Evolutionary conservation across 1,140 invertebrate species (phyloP).

Genomic region (Drosophila ercepeae): DNA sequence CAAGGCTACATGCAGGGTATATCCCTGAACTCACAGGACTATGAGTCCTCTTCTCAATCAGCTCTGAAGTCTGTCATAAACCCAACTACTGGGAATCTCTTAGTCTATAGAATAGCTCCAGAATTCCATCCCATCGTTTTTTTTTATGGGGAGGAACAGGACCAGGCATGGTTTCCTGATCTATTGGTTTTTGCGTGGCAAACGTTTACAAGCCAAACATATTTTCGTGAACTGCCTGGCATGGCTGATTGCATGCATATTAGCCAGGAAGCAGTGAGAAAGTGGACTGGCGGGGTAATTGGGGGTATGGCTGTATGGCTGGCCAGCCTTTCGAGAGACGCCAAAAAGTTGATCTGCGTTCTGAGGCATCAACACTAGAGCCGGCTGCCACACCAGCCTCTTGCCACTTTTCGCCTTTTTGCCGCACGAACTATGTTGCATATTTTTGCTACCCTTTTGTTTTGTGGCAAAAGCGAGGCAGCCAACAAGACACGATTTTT

Average conservation of each 20-base stretch:
- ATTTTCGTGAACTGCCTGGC: conserved; percentile 61
- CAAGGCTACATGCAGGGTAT: conserved; percentile 27
- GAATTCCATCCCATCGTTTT: conserved; percentile 18
- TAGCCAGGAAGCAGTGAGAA: conserved; percentile 55
- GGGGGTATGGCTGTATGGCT: background rate
- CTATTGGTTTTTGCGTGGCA: conserved; percentile 76
- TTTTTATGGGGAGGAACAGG: conserved; percentile 22
- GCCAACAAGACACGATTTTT: conserved; percentile 80
- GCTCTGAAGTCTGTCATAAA: background rate
- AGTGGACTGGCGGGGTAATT: background rate
- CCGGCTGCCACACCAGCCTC: background rate
- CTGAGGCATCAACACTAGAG: conserved; percentile 31
- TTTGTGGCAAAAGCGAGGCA: conserved; percentile 58
- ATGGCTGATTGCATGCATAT: conserved; percentile 72
- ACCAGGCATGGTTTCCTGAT: conserved; percentile 54
- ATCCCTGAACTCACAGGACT: background rate
- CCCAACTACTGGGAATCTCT: background rate
- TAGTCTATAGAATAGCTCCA: background rate
- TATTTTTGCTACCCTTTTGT: conserved; percentile 68
- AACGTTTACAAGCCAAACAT: conserved; percentile 68
- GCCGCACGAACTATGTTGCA: conserved; percentile 31
- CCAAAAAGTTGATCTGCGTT: conserved; percentile 68
- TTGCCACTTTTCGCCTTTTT: conserved; percentile 1
- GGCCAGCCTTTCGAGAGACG: conserved; percentile 22
- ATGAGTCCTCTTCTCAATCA: background rate